phyloP scores from a whole-genome alignment of 1,140 invertebrate genomes.

The Drosophila rhopaloa region DNA sequence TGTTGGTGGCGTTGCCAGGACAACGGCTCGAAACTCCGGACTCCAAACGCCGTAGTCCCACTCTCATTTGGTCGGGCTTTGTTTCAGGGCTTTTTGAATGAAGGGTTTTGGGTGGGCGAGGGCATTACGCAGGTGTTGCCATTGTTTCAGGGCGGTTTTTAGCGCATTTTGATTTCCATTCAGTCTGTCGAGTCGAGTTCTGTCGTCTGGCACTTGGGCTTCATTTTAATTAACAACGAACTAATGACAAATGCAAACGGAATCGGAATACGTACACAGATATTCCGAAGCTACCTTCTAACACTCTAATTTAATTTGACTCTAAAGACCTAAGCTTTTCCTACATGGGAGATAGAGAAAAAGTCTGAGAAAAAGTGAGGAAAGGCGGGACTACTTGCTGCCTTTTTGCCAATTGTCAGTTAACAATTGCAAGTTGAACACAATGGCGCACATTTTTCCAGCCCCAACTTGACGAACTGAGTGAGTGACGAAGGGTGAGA shows the following conservation, averaged over 20 bases:
- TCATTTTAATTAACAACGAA: slow-evolving; percentile 82
- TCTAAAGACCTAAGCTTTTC: slow-evolving; percentile 70
- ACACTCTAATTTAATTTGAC: slow-evolving; percentile 72
- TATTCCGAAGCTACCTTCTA: slow-evolving; percentile 33
- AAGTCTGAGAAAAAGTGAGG: slow-evolving; percentile 2
- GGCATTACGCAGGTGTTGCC: slow-evolving; percentile 67
- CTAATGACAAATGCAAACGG: slow-evolving; percentile 72
- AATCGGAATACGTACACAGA: slow-evolving; percentile 22
- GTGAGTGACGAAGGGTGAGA: slow-evolving; percentile 41
- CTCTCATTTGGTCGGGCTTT: slow-evolving; percentile 72
- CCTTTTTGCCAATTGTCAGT: slow-evolving; percentile 74
- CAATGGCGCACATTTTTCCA: slow-evolving; percentile 75
- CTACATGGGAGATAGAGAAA: neutral
- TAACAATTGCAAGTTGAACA: slow-evolving; percentile 74
- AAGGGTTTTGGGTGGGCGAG: slow-evolving; percentile 30
- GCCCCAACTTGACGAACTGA: slow-evolving; percentile 49
- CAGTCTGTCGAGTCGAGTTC: slow-evolving; percentile 36
- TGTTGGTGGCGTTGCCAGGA: slow-evolving; percentile 67
- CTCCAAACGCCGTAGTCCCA: slow-evolving; percentile 8
- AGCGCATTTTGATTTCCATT: slow-evolving; percentile 76
- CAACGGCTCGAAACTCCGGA: slow-evolving; percentile 37
- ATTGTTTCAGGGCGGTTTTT: slow-evolving; percentile 77
- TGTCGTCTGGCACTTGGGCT: slow-evolving; percentile 65
- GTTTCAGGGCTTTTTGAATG: slow-evolving; percentile 54
- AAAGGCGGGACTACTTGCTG: slow-evolving; percentile 30